These are phyloP conservation scores for Megalops atlanticus DNA, from an alignment of 2,113 vertebrate genomes.

Conservation along the genomic window DNA sequence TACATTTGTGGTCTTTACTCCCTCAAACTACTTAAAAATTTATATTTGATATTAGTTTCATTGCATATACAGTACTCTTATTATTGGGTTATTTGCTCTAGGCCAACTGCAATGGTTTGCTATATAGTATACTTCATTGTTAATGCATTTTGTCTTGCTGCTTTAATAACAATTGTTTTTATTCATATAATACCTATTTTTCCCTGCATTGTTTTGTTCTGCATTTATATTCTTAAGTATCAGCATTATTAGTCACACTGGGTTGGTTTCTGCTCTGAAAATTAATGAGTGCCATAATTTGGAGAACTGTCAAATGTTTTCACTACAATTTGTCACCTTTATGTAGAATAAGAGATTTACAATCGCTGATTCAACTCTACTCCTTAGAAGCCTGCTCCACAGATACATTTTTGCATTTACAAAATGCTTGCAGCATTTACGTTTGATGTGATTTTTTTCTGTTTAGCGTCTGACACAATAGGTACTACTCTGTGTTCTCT, in stretches of 20 bases:
- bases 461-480: background rate
- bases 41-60: no score
- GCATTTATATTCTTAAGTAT: background rate
- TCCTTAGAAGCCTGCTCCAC: background rate
- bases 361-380: background rate
- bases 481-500: background rate
- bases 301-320: background rate
- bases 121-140: background rate
- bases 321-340: background rate
- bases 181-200: background rate
- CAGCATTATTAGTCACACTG: background rate
- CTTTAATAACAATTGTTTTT: background rate
- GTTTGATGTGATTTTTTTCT: background rate
- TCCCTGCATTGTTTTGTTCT: background rate
- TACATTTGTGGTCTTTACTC: no score
- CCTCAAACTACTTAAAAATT: no score
- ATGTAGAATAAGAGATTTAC: background rate
- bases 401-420: background rate
- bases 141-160: background rate
- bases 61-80: no score
- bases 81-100: no score
- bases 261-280: background rate
- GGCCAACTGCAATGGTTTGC: background rate
- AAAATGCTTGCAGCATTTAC: background rate
- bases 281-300: background rate